phyloP scores from a whole-genome alignment of 2,888 invertebrate species.

The Dasypolia templi region DNA sequence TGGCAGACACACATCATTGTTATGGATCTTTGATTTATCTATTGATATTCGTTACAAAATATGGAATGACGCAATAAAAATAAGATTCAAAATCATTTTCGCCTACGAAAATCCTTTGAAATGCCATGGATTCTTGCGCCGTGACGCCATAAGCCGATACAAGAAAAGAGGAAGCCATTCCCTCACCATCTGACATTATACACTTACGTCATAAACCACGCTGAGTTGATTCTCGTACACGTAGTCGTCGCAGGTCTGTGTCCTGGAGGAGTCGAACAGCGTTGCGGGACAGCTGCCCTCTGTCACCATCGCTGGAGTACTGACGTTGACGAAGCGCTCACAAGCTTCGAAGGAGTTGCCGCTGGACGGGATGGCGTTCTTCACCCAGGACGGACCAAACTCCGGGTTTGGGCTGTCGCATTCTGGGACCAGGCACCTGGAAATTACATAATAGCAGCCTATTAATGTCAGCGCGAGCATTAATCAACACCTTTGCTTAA shows the following conservation, averaged over 20 bases:
- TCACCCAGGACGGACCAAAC: conserved; percentile 79
- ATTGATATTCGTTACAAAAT: background rate
- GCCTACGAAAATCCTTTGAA: background rate
- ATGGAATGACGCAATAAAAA: background rate
- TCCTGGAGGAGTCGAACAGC: conserved; percentile 76
- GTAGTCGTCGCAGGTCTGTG: conserved; percentile 74
- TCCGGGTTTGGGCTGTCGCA: conserved; percentile 79
- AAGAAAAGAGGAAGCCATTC: background rate
- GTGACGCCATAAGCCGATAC: background rate
- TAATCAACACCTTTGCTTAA: background rate
- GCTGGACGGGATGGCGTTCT: conserved; percentile 79
- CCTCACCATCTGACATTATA: background rate
- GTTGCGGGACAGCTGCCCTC: conserved; percentile 77
- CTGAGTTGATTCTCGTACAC: conserved; percentile 82
- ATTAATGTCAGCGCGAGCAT: background rate
- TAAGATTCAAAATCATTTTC: background rate
- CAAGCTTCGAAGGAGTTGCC: conserved; percentile 78
- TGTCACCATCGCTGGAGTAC: conserved; percentile 49
- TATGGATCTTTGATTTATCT: background rate
- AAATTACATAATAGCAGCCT: background rate
- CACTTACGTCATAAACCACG: conserved; percentile 86
- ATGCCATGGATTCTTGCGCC: background rate
- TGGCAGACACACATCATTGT: no score
- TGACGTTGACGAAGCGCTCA: conserved; percentile 74
- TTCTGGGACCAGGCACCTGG: conserved; percentile 81